Base-by-base conservation (phyloP, 2,113 vertebrate genomes). In the Hucho hucho region DNA sequence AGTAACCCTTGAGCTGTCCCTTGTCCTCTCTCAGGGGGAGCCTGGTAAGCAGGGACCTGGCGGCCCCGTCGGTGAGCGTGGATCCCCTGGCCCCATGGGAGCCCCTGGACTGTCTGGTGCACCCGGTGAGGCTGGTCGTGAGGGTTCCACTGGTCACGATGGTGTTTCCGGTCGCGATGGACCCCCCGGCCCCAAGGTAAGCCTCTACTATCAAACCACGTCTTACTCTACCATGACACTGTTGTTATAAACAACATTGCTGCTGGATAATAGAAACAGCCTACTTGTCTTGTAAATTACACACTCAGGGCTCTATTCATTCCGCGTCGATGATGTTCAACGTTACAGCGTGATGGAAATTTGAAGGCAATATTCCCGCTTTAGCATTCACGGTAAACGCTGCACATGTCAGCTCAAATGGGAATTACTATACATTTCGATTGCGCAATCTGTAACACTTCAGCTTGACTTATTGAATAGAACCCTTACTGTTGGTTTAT, bases 81-180 rank as follows among this genome's bases (percentile, higher is more conserved):
- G 97, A 85, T 92, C 95, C 74, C 97, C 97, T 2, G 97, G 97
- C 80, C 97, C 97, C 80, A 84, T 92, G 91, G 97, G 97, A 75
- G 95, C 97, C 66, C 95, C 97, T 75, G 97, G 97, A 75, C 83
- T 96, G 79, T 92, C 94, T 79, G 97, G 97, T 86, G 93, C 96
- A 78, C 72, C 94, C 4, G 97, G 97, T 92, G 97, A 99, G 94
- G 88, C 96, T 88, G 97, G 97, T 87, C 97, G 97, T 77, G 97
- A 99, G 97, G 97, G 97, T 73, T 81, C 95, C 87, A 13, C 92
- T 1, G 97, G 97, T 79, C 91, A 95, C 13, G 97, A 99, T 94
- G 97, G 97, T 90, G 91, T 96, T 28, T 90, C 97, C 1, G 97
- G 97, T 80, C 95, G 97, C 0, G 97, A 99, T 1, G 97, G 97